Conservation (phyloP, 2,113 vertebrate species). For the Tetrax tetrax region DNA sequence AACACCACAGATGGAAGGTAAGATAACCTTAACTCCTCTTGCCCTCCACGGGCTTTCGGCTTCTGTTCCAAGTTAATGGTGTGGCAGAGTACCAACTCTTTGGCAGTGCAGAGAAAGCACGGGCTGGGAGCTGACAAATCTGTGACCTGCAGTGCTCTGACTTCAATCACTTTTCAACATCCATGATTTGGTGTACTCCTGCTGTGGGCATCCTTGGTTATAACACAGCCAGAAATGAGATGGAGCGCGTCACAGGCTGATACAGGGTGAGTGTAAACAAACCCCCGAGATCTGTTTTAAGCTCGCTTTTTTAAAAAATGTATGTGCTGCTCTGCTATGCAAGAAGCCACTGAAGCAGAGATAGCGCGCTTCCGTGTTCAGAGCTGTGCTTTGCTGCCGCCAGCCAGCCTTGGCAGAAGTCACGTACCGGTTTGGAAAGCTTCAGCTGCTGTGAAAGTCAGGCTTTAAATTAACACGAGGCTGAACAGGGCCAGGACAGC, state of each 20-base stretch:
- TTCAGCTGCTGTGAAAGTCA: neutral
- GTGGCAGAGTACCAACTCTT: rapidly evolving
- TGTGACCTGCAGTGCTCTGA: rapidly evolving
- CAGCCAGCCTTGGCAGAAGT: neutral
- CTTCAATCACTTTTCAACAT: neutral
- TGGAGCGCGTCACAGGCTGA: neutral
- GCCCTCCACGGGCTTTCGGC: neutral
- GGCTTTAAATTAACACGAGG: neutral
- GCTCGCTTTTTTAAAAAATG: neutral
- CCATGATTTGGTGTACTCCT: rapidly evolving
- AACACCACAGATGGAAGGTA: rapidly evolving
- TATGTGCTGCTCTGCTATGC: neutral
- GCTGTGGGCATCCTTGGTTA: neutral
- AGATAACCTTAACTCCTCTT: neutral
- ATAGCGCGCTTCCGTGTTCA: neutral
- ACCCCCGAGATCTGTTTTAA: neutral
- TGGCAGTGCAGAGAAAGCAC: neutral
- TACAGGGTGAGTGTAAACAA: neutral
- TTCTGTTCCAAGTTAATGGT: neutral
- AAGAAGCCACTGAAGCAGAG: rapidly evolving
- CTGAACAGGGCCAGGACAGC: rapidly evolving
- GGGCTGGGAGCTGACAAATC: neutral
- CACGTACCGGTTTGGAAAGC: rapidly evolving
- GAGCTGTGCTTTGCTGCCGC: too few species aligned
- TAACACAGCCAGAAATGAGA: neutral